Evolutionary conservation across 37 sponge, comb jelly and placozoan genomes (phyloP).

Genomic region (Halisarca cf. caerulea): DNA sequence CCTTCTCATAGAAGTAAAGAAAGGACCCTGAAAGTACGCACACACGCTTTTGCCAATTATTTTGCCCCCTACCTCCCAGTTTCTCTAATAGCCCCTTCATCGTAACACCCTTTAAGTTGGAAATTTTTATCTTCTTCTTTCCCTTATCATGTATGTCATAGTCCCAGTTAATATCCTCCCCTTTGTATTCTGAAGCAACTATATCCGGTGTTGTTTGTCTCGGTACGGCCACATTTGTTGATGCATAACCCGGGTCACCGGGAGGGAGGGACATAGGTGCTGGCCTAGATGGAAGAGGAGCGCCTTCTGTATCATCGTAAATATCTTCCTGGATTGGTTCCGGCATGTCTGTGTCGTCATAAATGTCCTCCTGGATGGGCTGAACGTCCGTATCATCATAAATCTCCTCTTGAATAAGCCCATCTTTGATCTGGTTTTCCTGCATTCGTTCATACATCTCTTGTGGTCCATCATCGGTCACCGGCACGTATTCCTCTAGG

Average conservation of each 20-base stretch:
- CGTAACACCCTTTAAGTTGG: constrained; percentile 34
- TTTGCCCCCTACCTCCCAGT: constrained; percentile 77
- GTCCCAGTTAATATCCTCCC: constrained; percentile 20
- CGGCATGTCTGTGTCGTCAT: constrained; percentile 23
- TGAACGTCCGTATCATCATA: constrained; percentile 56
- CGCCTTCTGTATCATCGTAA: constrained; percentile 58
- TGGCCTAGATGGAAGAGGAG: background rate
- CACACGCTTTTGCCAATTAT: constrained; percentile 82
- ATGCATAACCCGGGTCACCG: background rate
- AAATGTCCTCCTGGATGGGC: constrained; percentile 20
- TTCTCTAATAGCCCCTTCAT: constrained; percentile 85
- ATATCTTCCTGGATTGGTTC: constrained; percentile 23
- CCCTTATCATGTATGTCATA: constrained; percentile 11
- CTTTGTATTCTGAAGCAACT: background rate
- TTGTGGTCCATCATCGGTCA: constrained; percentile 25
- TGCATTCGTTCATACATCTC: constrained; percentile 60
- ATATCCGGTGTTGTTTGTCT: background rate
- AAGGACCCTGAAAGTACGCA: constrained; percentile 69
- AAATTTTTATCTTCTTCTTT: constrained; percentile 43
- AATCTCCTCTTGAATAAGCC: constrained; percentile 11
- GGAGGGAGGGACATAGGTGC: constrained; percentile 10
- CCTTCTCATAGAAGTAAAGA: constrained; percentile 88
- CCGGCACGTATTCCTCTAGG: constrained; percentile 19
- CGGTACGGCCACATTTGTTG: background rate
- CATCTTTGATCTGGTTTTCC: background rate